These are phyloP conservation scores for Paramormyrops hopkinsi DNA, from an alignment of 2,797 vertebrate species.

Conservation along the genomic window DNA sequence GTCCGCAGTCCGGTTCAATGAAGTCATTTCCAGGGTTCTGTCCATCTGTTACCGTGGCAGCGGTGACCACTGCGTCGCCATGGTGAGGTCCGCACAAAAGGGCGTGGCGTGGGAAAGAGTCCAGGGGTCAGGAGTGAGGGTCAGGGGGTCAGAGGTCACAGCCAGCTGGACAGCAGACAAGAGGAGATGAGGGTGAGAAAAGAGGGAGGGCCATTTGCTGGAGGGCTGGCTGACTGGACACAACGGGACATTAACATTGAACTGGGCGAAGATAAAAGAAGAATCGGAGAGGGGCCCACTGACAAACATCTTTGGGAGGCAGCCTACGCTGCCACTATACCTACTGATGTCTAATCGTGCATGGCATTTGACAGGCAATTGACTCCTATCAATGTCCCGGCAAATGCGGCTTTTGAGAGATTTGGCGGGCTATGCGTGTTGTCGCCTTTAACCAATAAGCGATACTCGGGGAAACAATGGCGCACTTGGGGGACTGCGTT, in stretches of 20 bases:
- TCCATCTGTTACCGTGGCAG: conserved; percentile 76
- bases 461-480: conserved; percentile 48
- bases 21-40: conserved; percentile 64
- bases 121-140: conserved; percentile 71
- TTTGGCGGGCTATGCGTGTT: conserved; percentile 32
- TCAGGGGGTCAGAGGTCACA: conserved; percentile 61
- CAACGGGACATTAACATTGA: conserved; percentile 67
- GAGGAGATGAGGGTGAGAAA: conserved; percentile 65
- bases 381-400: conserved; percentile 55
- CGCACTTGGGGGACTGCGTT: conserved; percentile 37
- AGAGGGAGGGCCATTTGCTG: conserved; percentile 49
- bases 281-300: conserved; percentile 40
- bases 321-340: conserved; percentile 39
- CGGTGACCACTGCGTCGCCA: conserved; percentile 65
- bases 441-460: conserved; percentile 46
- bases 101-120: conserved; percentile 73
- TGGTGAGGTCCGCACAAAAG: conserved; percentile 66
- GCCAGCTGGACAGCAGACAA: conserved; percentile 72
- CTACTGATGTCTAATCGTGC: conserved; percentile 53
- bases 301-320: conserved; percentile 37
- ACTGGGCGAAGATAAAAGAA: conserved; percentile 44
- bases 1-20: conserved; percentile 57
- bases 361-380: conserved; percentile 64
- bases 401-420: conserved; percentile 48
- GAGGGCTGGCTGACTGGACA: conserved; percentile 47